phyloP scores from a whole-genome alignment of 2,797 vertebrate genomes.

The Jordanella pulchra region DNA sequence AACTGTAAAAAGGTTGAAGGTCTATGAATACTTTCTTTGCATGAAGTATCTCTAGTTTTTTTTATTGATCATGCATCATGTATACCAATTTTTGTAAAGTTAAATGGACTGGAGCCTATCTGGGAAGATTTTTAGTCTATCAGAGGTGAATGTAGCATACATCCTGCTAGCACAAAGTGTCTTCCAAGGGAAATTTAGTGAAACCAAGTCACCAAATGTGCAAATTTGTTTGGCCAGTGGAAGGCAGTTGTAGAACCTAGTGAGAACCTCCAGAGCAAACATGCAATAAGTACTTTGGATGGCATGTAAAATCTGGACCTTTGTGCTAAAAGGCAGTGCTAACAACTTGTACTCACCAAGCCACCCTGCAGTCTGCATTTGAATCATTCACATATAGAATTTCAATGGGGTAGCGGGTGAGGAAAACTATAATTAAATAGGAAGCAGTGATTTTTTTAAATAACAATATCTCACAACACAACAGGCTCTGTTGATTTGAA shows the following conservation, averaged over 20 bases:
- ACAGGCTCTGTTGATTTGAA: conserved; percentile 46
- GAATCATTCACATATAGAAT: conserved; percentile 11
- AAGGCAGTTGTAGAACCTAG: background rate
- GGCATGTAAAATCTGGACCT: background rate
- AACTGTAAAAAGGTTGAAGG: background rate
- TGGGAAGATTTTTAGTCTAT: background rate
- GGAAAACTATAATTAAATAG: conserved; percentile 10
- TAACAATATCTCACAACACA: conserved; percentile 60
- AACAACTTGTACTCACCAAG: too few relatives aligned
- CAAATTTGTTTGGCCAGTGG: background rate
- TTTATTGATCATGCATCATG: background rate
- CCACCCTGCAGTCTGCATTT: background rate
- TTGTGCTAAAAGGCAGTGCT: background rate
- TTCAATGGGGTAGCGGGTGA: conserved; percentile 41
- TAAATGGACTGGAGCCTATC: background rate
- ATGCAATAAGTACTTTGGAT: background rate
- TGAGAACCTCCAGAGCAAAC: background rate
- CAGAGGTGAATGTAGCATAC: background rate
- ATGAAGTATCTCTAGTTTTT: background rate
- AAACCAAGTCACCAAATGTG: background rate
- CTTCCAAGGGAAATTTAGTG: background rate
- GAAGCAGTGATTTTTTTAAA: conserved; percentile 46
- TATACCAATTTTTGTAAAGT: background rate
- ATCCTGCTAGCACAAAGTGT: too few relatives aligned
- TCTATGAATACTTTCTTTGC: background rate